Conservation (phyloP, 2,888 invertebrate genomes). For the Lepidocyrtoides sp. region DNA sequence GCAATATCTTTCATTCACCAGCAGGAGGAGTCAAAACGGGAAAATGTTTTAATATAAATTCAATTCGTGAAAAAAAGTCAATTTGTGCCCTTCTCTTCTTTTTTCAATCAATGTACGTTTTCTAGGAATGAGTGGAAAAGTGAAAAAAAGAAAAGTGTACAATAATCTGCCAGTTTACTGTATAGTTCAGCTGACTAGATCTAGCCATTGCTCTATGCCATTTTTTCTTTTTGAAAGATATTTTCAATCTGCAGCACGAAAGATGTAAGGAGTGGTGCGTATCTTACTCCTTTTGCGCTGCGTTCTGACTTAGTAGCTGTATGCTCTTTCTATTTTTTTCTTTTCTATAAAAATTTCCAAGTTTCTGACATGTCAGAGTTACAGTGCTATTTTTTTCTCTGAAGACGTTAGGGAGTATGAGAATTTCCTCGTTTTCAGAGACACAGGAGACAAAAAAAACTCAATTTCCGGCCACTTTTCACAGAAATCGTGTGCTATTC, state of each 20-base stretch:
- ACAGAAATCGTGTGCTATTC: neutral
- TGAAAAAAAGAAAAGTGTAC: neutral
- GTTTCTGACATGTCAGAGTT: neutral
- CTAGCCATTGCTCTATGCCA: too few species aligned
- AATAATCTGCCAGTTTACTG: neutral
- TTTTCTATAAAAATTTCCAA: neutral
- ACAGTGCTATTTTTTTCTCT: neutral
- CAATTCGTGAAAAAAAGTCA: conserved; percentile 4
- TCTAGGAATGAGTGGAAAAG: conserved; percentile 2
- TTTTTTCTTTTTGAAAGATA: too few species aligned
- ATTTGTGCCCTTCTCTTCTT: neutral
- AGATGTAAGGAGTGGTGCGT: too few species aligned
- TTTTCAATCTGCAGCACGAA: too few species aligned
- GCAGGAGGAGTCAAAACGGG: neutral
- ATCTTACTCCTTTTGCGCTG: neutral
- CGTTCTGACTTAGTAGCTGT: neutral
- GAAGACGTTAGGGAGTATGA: conserved; percentile 20
- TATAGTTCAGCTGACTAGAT: too few species aligned
- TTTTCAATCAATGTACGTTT: neutral
- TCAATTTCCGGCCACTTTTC: conserved; percentile 72
- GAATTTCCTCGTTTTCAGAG: conserved; percentile 41
- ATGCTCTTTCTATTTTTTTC: neutral
- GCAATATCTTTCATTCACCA: neutral
- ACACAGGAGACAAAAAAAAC: conserved; percentile 53
- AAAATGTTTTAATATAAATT: conserved; percentile 26